Evolutionary conservation across 2,888 invertebrate species (phyloP).

Genomic region (Cephus rjabovi): DNA sequence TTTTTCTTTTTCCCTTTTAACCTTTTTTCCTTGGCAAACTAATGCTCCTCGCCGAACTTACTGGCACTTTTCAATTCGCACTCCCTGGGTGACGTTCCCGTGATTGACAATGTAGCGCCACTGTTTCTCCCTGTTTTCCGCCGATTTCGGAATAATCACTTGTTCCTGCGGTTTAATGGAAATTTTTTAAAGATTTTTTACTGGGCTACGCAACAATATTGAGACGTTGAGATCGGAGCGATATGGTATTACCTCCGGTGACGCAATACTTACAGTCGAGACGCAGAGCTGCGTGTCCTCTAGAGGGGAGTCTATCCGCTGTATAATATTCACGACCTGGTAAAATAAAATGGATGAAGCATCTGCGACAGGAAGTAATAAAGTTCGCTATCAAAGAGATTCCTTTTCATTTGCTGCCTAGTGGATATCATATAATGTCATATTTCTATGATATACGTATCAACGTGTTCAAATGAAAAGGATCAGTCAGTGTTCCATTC

Average conservation of each 20-base stretch:
- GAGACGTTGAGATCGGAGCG: not conserved
- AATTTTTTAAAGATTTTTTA: not conserved
- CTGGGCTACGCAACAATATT: not conserved
- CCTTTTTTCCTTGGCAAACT: not conserved
- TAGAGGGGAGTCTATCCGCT: constrained; percentile 33
- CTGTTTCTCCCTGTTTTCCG: constrained; percentile 71
- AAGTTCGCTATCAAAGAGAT: too few species aligned
- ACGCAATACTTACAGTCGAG: constrained; percentile 30
- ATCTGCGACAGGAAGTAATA: too few species aligned
- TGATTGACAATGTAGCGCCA: constrained; percentile 80
- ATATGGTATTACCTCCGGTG: too few species aligned
- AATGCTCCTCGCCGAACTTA: constrained; percentile 66
- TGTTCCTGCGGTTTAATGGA: constrained; percentile 55
- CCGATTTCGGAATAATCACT: constrained; percentile 74
- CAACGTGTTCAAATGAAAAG: too few species aligned
- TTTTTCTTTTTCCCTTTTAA: not conserved
- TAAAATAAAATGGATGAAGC: not conserved
- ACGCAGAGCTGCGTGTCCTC: constrained; percentile 39
- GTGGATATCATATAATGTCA: too few species aligned
- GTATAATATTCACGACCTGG: constrained; percentile 35
- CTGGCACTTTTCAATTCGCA: constrained; percentile 80
- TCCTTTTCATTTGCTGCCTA: too few species aligned
- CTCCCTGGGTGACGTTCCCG: constrained; percentile 76
- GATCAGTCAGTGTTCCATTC: too few species aligned
- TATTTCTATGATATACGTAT: too few species aligned